Percentiles rank a stretch among this genome's conserved stretches.
Evolutionary conservation across 2,888 invertebrate species (phyloP).

Genomic region (Frankliniella intonsa): DNA sequence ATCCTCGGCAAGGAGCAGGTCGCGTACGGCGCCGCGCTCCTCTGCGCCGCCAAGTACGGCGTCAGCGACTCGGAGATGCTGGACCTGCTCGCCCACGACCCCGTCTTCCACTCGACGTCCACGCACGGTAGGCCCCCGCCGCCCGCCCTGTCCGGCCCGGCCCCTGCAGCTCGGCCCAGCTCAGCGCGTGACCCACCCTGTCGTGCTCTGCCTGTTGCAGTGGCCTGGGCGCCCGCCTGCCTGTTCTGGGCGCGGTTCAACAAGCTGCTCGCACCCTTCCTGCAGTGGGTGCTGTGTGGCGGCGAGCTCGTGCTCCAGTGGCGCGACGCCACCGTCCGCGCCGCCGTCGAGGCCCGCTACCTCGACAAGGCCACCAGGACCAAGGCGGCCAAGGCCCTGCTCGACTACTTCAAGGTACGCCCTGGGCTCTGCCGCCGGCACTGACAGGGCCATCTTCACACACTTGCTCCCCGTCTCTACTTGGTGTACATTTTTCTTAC

Average conservation of each 20-base stretch:
- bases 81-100: conserved; percentile 61
- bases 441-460: background rate
- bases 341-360: conserved; percentile 61
- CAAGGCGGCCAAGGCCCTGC: conserved; percentile 51
- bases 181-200: background rate
- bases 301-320: conserved; percentile 60
- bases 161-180: no score
- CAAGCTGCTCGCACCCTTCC: conserved; percentile 61
- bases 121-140: conserved; percentile 55
- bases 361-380: conserved; percentile 50
- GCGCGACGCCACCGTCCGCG: conserved; percentile 58
- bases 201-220: conserved; percentile 44
- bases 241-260: conserved; percentile 63
- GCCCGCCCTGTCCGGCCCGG: no score
- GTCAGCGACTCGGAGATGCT: conserved; percentile 76
- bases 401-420: conserved; percentile 59
- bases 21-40: conserved; percentile 59
- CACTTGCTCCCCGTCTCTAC: background rate
- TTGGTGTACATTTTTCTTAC: no score
- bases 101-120: conserved; percentile 58
- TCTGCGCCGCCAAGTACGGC: conserved; percentile 71
- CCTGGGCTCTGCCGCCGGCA: conserved; percentile 5
- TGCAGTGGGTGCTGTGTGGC: conserved; percentile 56
- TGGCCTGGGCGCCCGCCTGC: conserved; percentile 66
- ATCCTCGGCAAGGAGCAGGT: conserved; percentile 59